Evolutionary conservation across 2,113 vertebrate species (phyloP).

Genomic region (Hippocampus comes): DNA sequence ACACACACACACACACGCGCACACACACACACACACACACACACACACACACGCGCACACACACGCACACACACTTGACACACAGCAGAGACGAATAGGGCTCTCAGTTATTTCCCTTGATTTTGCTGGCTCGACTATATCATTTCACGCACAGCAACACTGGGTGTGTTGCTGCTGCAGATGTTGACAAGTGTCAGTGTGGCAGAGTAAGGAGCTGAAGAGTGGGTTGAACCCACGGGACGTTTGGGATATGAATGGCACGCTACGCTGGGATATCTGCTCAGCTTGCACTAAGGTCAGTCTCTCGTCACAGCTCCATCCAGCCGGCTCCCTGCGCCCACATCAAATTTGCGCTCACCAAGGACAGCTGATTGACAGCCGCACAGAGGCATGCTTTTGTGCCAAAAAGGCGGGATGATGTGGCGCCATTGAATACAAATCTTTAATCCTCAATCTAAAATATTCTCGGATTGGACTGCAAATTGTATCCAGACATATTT

Average conservation of each 20-base stretch:
- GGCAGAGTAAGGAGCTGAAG: slow-evolving; percentile 38
- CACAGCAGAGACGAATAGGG: slow-evolving; percentile 51
- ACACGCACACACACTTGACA: slow-evolving; percentile 19
- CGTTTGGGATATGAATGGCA: slow-evolving; percentile 61
- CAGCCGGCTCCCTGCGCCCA: slow-evolving; percentile 23
- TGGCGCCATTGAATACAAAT: slow-evolving; percentile 12
- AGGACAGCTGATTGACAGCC: slow-evolving; percentile 8
- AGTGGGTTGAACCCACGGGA: slow-evolving; percentile 54
- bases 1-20: slow-evolving; percentile 53
- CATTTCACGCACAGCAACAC: slow-evolving; percentile 47
- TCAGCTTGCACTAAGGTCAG: slow-evolving; percentile 61
- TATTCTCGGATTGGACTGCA: not conserved
- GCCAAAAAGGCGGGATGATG: slow-evolving; percentile 52
- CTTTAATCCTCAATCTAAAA: not conserved
- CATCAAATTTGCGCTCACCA: slow-evolving; percentile 27
- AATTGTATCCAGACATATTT: not conserved
- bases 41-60: slow-evolving; percentile 3
- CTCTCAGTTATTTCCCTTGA: slow-evolving; percentile 56
- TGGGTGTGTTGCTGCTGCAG: slow-evolving; percentile 46
- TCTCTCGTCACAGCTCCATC: slow-evolving; percentile 43
- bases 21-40: slow-evolving; percentile 13
- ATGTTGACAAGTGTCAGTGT: slow-evolving; percentile 34
- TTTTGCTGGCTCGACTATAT: slow-evolving; percentile 61
- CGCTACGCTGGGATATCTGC: slow-evolving; percentile 47
- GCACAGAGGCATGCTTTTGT: slow-evolving; percentile 17